A percentile compares a stretch with the other conserved stretches of the same genome.
These are phyloP conservation scores for Macrochelys suwanniensis DNA, from an alignment of 2,797 vertebrate genomes.

Conservation along the genomic window DNA sequence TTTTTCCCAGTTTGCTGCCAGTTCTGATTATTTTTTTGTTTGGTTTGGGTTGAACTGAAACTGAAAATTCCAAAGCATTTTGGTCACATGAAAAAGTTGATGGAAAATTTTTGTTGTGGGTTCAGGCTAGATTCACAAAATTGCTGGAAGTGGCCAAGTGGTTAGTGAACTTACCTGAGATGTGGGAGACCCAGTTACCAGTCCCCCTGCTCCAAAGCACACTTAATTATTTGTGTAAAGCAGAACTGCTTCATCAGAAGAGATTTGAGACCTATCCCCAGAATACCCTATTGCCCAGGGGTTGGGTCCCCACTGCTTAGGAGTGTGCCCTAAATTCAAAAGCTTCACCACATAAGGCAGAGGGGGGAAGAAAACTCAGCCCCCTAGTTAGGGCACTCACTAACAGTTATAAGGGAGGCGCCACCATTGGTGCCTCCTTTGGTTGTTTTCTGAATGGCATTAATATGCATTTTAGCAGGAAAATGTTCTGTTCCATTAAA, in stretches of 20 bases:
- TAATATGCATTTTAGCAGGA: rapidly evolving
- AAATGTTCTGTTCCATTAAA: neutral
- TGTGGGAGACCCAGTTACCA: neutral
- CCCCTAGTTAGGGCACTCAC: too few species aligned
- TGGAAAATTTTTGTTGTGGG: neutral
- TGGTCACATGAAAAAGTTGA: neutral
- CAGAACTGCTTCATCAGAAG: neutral
- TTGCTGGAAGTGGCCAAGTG: neutral
- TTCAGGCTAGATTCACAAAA: neutral
- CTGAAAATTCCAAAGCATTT: neutral
- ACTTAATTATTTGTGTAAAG: neutral
- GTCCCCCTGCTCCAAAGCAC: neutral
- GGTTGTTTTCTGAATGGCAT: neutral
- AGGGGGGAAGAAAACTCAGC: too few species aligned
- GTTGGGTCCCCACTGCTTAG: neutral
- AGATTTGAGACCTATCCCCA: neutral
- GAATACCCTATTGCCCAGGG: neutral
- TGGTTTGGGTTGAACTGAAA: neutral
- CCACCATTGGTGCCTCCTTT: neutral
- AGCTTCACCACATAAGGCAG: neutral
- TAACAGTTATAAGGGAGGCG: neutral
- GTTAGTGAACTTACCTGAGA: neutral
- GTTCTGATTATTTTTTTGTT: neutral
- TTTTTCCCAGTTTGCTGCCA: neutral
- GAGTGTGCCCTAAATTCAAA: neutral